phyloP scores from a whole-genome alignment of 1,140 invertebrate species.

The Brachionus paranguensis region DNA sequence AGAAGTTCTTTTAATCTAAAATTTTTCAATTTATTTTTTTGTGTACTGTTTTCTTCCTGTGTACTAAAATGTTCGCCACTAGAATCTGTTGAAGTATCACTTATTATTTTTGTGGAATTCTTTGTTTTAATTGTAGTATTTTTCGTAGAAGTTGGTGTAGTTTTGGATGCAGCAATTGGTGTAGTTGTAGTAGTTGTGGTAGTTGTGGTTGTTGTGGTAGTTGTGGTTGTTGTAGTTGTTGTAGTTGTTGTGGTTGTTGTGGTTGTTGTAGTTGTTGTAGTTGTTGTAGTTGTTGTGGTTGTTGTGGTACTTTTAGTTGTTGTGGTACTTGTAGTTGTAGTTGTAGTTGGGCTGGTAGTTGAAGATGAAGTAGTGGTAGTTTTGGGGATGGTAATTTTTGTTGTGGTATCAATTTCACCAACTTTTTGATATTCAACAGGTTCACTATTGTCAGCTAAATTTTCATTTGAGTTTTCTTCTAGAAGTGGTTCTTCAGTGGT shows the following conservation, averaged over 20 bases:
- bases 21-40: neutral
- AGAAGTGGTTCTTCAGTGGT: neutral
- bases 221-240: neutral
- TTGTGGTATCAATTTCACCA: neutral
- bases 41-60: neutral
- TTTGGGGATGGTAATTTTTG: neutral
- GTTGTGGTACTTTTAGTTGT: neutral
- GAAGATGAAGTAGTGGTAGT: too few species aligned
- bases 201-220: neutral
- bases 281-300: neutral
- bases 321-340: neutral
- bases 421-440: too few species aligned
- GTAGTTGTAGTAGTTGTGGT: neutral
- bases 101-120: neutral
- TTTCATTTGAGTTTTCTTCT: neutral
- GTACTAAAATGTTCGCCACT: neutral
- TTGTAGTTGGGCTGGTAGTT: neutral
- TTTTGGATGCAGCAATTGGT: neutral
- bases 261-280: neutral
- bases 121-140: neutral
- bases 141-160: neutral
- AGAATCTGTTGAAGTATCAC: neutral
- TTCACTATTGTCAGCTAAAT: neutral
- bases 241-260: neutral
- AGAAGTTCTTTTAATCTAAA: neutral